Base-by-base conservation (phyloP, 2,797 vertebrate genomes). In the Characodon lateralis region DNA sequence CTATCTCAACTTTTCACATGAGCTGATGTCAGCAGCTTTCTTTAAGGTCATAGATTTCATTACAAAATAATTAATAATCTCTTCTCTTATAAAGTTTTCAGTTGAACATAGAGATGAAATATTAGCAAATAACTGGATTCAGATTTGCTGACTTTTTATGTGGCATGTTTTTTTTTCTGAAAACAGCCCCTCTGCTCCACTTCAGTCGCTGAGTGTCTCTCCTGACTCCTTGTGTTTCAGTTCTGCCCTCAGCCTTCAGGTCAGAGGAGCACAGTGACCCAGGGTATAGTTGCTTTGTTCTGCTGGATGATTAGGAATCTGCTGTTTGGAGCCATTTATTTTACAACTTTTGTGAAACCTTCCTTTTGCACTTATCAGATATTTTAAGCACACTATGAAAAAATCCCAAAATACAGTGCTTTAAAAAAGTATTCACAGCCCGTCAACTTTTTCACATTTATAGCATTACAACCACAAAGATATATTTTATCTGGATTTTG, bases 181-280 rank as follows among this genome's bases (percentile, higher is more conserved):
- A 24, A 72, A 35, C 71, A 72, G 12, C 18, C 3, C 5, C 10
- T 24, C 22, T 72, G 31, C 51, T 41, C 22, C 22, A 31, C 10
- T 39, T 22, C 22, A 41, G 20, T 55, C 65, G 14, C 28, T 16
- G 24, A 39, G 5, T 55, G 35, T 53, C 50, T 55, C 31, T 14
- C 26, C 71, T 39, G 50, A 24, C 50, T 72, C 26, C 4, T 39
- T 5, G 28, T 55, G 71, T 72, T 72, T 72, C 65, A 13, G 22
- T 55, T 55, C 20, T 55, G 28, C 28, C 43, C 50, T 28, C n/a
- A 72, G 50, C 48, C 65, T 68, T n/a, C 65, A n/a, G 65, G 39
- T 66, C 39, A 43, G 48, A 72, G 50, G 56, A 61, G 5, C 55
- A 61, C 39, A 28, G 55, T 61, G 72, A 61, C 55, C 63, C 65